Evolutionary conservation across 2,888 invertebrate species (phyloP), one percentile per base, ranked within the genome.

Genomic region (Leucophenga maculata): DNA sequence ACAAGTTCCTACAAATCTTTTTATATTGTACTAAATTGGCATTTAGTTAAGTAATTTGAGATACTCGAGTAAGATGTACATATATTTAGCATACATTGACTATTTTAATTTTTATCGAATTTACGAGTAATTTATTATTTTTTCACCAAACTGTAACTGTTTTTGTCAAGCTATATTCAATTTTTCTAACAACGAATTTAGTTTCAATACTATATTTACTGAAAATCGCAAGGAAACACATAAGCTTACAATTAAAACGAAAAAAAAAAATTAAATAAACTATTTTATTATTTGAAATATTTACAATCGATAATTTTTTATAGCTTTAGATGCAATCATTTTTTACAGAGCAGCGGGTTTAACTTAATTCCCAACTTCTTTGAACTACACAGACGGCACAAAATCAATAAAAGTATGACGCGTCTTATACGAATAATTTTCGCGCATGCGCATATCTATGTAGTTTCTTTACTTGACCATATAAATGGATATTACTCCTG

Each of bases 281-380:
- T 66, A n/a, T 32, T 13, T 60, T 22, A 44, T 26, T 54, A 59
- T 69, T 20, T 48, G 60, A 55, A 73, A 70, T 73, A 94, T 94
- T 95, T 91, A 95, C 95, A 95, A 94, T 92, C 95, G 93, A 90
- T 95, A 95, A 87, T 94, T 94, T 91, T 95, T 95, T 89, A 95
- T 93, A 88, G 94, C 94, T 91, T 94, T 95, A 90, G 95, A 95
- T 93, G 94, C 94, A 89, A 91, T 92, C 87, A 88, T 87, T 75
- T 82, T 85, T 39, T 9, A 26, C 2, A 26, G 26, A 26, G 26
- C 26, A 26, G 39, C 11, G 8, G 39, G 39, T 39, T 39, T 39
- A 6, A 11, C 11, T 32, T 39, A 39, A 6, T 6, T 39, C 11
- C 4, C 8, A 39, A 39, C 39, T 39, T 39, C 11, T 39, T 39